phyloP scores from a whole-genome alignment of 1,140 invertebrate genomes.

The Ericerus pela region DNA sequence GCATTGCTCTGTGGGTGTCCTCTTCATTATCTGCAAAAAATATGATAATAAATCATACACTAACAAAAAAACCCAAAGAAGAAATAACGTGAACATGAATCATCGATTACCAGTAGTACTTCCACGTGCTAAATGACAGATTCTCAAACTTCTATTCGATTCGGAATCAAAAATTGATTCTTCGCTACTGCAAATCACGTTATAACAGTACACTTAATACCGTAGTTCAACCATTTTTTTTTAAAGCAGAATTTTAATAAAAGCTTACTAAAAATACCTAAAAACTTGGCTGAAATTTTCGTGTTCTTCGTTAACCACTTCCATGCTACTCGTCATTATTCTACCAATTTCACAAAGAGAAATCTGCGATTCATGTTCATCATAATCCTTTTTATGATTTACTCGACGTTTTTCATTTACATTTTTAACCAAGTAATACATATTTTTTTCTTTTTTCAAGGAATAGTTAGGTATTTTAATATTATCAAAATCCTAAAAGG shows the following conservation, averaged over 20 bases:
- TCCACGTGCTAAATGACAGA: neutral
- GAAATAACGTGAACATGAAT: too few relatives aligned
- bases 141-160: neutral
- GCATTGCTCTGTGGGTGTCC: neutral
- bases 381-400: neutral
- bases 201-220: too few relatives aligned
- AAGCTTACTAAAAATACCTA: neutral
- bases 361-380: neutral
- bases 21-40: neutral
- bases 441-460: constrained; percentile 39
- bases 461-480: constrained; percentile 43
- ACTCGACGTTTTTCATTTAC: neutral
- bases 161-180: neutral
- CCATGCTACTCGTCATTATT: neutral
- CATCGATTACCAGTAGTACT: neutral
- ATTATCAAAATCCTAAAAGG: constrained; percentile 42
- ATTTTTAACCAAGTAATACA: constrained; percentile 45
- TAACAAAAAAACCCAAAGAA: neutral
- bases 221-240: too few relatives aligned
- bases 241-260: too few relatives aligned
- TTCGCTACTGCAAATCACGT: neutral
- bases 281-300: constrained; percentile 1
- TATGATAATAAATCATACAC: neutral
- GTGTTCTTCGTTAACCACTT: neutral
- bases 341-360: neutral